A percentile compares a stretch with the other conserved stretches of the same genome.
Conservation (phyloP, 1,140 invertebrate species). For the Zeugodacus cucurbitae region DNA sequence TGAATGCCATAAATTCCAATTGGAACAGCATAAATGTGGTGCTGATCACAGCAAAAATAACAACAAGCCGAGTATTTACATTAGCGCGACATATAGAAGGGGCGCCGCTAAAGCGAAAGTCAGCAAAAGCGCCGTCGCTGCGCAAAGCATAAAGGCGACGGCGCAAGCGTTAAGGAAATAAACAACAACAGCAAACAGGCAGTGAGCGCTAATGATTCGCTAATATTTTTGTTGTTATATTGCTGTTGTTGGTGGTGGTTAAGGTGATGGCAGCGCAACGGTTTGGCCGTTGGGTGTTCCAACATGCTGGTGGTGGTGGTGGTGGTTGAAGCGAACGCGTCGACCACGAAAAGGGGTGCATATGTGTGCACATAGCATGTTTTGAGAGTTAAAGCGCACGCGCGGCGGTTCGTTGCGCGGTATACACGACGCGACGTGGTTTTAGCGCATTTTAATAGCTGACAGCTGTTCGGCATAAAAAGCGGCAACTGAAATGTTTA, state of each 20-base stretch:
- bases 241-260: background rate
- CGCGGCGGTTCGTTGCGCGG: background rate
- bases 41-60: constrained; percentile 17
- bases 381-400: constrained; percentile 50
- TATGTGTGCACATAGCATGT: background rate
- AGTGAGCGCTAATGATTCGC: background rate
- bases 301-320: constrained; percentile 8
- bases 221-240: too few species aligned
- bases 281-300: background rate
- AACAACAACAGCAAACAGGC: background rate
- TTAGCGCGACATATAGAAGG: background rate
- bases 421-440: constrained; percentile 41
- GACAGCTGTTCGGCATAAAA: constrained; percentile 58
- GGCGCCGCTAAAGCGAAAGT: background rate
- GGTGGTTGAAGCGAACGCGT: background rate
- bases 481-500: constrained; percentile 12
- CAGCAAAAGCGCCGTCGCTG: background rate
- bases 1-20: constrained; percentile 10
- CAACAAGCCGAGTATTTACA: background rate
- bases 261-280: background rate
- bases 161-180: background rate
- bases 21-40: background rate
- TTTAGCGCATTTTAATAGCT: constrained; percentile 63
- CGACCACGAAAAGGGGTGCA: background rate
- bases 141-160: background rate